phyloP scores from a whole-genome alignment of 2,797 vertebrate species.

The Manis javanica region DNA sequence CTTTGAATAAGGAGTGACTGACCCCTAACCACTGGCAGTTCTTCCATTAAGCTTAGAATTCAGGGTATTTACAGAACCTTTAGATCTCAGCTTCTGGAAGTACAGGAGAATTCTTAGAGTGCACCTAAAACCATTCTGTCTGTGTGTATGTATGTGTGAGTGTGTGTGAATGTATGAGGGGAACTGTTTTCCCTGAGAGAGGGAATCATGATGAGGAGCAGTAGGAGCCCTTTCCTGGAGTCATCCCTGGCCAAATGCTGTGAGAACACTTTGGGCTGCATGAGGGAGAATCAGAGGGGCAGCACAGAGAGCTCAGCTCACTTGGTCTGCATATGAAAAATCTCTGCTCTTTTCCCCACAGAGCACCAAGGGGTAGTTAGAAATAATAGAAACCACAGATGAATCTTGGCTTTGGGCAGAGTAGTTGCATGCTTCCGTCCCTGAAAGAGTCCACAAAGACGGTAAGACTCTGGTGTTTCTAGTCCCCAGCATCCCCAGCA shows the following conservation, averaged over 20 bases:
- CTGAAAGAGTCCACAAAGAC: background rate
- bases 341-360: background rate
- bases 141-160: background rate
- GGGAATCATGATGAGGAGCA: background rate
- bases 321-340: background rate
- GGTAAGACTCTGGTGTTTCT: background rate
- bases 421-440: background rate
- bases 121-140: background rate
- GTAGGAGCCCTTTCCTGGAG: background rate
- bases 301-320: background rate
- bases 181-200: background rate
- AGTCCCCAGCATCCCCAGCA: too few relatives aligned
- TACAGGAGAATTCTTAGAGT: background rate
- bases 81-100: conserved; percentile 6
- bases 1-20: background rate
- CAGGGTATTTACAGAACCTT: background rate
- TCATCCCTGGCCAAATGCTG: background rate
- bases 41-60: background rate
- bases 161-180: background rate
- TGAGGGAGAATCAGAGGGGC: background rate
- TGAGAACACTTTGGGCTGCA: background rate
- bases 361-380: background rate
- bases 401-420: background rate
- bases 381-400: background rate
- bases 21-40: background rate